A percentile compares a stretch with the other conserved stretches of the same genome.
phyloP scores from a whole-genome alignment of 2,113 vertebrate species.

The Hirundichthys speculiger region DNA sequence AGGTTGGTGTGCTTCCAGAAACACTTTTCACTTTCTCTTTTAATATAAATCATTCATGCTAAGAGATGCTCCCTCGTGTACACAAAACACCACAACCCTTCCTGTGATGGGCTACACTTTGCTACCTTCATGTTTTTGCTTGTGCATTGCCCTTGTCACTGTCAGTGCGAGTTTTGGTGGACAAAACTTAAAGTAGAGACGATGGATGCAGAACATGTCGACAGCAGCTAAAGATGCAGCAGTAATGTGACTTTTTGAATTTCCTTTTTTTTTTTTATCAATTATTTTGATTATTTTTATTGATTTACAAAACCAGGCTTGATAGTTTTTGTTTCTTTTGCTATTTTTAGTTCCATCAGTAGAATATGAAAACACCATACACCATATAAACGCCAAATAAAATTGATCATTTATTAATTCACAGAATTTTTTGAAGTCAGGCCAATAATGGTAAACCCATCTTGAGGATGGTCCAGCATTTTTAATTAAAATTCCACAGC shows the following conservation, averaged over 20 bases:
- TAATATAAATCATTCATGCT: conserved; percentile 78
- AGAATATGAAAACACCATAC: not conserved
- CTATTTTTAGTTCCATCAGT: no score
- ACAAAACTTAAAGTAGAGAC: conserved; percentile 21
- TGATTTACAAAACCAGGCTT: no score
- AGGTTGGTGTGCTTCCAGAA: conserved; percentile 52
- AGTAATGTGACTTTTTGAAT: not conserved
- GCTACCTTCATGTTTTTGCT: conserved; percentile 72
- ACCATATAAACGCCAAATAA: no score
- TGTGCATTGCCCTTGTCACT: conserved; percentile 44
- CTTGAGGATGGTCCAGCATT: conserved; percentile 25
- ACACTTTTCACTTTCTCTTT: conserved; percentile 68
- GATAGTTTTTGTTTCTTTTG: no score
- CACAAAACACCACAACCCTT: conserved; percentile 72
- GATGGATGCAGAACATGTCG: conserved; percentile 6
- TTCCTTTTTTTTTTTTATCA: not conserved
- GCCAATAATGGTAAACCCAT: not conserved
- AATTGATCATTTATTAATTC: conserved; percentile 16
- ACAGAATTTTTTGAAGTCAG: not conserved
- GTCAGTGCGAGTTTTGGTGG: conserved; percentile 42
- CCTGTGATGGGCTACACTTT: conserved; percentile 65
- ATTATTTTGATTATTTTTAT: no score
- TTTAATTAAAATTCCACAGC: conserved; percentile 39
- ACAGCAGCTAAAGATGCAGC: not conserved
- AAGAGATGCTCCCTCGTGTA: conserved; percentile 72